Evolutionary conservation across 2,888 invertebrate genomes (phyloP), one percentile per base, ranked within the genome.

Genomic region (Tenthredo livida): DNA sequence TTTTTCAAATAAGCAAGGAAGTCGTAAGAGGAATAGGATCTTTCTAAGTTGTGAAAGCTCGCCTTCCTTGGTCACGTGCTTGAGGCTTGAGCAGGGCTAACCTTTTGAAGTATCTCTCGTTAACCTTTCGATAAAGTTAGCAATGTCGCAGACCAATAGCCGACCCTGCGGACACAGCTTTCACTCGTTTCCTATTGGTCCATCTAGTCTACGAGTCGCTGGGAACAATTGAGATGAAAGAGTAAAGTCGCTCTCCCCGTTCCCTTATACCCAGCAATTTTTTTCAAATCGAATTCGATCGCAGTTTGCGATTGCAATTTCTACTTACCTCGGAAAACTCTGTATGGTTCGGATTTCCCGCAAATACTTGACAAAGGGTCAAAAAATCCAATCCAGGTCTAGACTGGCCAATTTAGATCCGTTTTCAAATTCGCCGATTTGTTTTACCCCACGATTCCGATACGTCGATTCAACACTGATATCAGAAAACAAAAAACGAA

Each of bases 21-120:
- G 37, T 77, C 33, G 33, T 7, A 50, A 43, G 9, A 77, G 75
- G 47, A 50, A 50, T 50, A 50, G 50, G 77, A 33, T 50, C 47
- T 17, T 29, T 29, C 7, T n/a, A n/a, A 77, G 33, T 50, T 29
- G 77, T 50, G 50, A 77, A 77, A 77, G 77, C 77, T 17, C 17
- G 29, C 29, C 50, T 29, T 25, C 50, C 15, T 54, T 17, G 47
- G 50, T 50, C 43, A 10, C 73, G 10, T 73, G n/a, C 21, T 33
- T 6, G 15, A 29, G 50, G 21, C 21, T 50, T 15, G 25, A 29
- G 50, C 29, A 25, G n/a, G 50, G 47, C 15, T 77, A 25, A 78
- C 84, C 84, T 84, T 78, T 84, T 65, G 21, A 73, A 67, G 50
- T 84, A 65, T 67, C 78, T 84, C 47, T 84, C 67, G 78, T 84